These are phyloP conservation scores for Selenia dentaria DNA, from an alignment of 2,888 invertebrate genomes.

Conservation along the genomic window DNA sequence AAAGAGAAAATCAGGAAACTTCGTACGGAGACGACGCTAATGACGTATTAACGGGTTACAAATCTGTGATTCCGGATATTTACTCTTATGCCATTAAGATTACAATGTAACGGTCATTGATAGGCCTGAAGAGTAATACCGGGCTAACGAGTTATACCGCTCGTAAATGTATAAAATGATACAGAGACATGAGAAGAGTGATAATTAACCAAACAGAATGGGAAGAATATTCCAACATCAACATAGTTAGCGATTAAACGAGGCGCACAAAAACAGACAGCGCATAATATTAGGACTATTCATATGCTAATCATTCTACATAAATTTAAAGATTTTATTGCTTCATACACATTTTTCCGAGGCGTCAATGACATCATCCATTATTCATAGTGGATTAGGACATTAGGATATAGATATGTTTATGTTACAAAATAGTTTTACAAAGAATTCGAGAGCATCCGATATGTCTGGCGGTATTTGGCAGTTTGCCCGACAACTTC, in stretches of 20 bases:
- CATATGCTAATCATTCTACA: constrained; percentile 23
- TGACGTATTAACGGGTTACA: too few species aligned
- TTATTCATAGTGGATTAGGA: constrained; percentile 32
- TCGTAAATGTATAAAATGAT: too few species aligned
- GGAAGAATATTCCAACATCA: constrained; percentile 11
- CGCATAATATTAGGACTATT: constrained; percentile 19
- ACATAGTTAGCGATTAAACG: constrained; percentile 18
- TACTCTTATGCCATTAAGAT: too few species aligned
- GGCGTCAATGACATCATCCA: constrained; percentile 43
- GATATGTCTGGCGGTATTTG: constrained; percentile 47
- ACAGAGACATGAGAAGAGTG: too few species aligned
- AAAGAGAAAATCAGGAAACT: too few species aligned
- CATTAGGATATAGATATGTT: constrained; percentile 27
- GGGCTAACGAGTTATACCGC: too few species aligned
- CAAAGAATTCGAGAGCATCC: constrained; percentile 39
- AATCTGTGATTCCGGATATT: too few species aligned
- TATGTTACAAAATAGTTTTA: constrained; percentile 39
- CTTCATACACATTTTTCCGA: constrained; percentile 21
- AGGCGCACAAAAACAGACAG: constrained; percentile 18
- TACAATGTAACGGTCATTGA: too few species aligned
- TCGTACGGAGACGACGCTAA: too few species aligned
- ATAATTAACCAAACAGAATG: too few species aligned
- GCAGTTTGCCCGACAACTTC: constrained; percentile 44
- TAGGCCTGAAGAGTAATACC: too few species aligned
- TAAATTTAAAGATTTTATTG: constrained; percentile 19